Conservation (phyloP, 1,140 invertebrate genomes). For the Thaumetopoea pityocampa region DNA sequence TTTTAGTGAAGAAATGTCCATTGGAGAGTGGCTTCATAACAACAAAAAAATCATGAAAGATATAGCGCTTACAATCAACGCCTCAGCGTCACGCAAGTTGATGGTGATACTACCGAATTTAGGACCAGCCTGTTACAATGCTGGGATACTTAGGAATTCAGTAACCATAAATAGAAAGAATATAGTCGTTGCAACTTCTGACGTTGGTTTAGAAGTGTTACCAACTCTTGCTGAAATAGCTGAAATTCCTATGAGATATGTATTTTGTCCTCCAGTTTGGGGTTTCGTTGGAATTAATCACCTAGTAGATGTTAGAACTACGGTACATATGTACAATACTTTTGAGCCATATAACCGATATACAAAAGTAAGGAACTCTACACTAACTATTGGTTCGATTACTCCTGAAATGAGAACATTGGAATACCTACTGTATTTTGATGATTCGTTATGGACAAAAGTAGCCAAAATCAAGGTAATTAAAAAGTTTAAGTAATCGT, state of each 20-base stretch:
- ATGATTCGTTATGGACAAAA: conserved; percentile 50
- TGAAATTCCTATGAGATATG: conserved; percentile 55
- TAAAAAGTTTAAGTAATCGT: conserved; percentile 62
- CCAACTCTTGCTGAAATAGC: conserved; percentile 48
- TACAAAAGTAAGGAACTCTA: conserved; percentile 52
- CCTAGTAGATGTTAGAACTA: conserved; percentile 65
- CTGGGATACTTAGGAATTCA: conserved; percentile 58
- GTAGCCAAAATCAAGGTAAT: conserved; percentile 45
- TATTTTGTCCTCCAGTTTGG: conserved; percentile 76
- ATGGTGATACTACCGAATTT: conserved; percentile 64
- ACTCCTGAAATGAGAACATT: conserved; percentile 65
- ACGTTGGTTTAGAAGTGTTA: conserved; percentile 63
- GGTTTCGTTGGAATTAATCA: conserved; percentile 75
- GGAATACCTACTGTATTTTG: conserved; percentile 62
- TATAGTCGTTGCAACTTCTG: conserved; percentile 70
- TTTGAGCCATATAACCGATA: conserved; percentile 61
- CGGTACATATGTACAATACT: conserved; percentile 62
- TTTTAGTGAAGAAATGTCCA: conserved; percentile 34
- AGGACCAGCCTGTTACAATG: conserved; percentile 73
- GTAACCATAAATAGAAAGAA: conserved; percentile 53
- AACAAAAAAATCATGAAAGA: conserved; percentile 53
- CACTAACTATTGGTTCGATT: conserved; percentile 60
- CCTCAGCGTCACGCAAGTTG: conserved; percentile 52
- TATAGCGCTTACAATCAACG: conserved; percentile 59
- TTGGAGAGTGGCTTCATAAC: conserved; percentile 52